These are phyloP conservation scores for Oreortyx pictus DNA, from an alignment of 2,797 vertebrate genomes.

Conservation along the genomic window DNA sequence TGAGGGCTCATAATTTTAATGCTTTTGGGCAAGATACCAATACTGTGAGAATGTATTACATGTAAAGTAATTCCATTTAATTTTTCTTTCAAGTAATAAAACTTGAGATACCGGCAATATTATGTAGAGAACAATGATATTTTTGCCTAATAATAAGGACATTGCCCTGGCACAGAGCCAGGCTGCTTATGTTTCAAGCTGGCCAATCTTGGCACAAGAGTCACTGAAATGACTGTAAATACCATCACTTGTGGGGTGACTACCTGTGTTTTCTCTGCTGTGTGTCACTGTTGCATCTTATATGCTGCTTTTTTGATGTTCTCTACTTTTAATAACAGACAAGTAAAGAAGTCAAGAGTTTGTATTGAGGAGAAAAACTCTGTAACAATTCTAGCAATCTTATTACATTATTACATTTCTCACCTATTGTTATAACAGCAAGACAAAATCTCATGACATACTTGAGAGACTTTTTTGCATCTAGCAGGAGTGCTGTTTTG, in stretches of 20 bases:
- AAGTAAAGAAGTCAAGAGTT: background rate
- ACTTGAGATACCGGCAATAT: constrained; percentile 1
- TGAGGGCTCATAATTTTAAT: background rate
- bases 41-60: background rate
- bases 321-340: background rate
- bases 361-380: background rate
- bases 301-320: background rate
- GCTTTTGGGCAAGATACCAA: background rate
- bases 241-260: rapidly evolving
- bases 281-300: background rate
- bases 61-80: background rate
- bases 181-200: background rate
- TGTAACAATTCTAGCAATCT: background rate
- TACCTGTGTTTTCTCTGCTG: background rate
- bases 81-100: constrained; percentile 24
- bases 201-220: rapidly evolving
- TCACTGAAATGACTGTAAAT: background rate
- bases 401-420: background rate
- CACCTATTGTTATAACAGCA: background rate
- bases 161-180: background rate
- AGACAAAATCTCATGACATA: background rate
- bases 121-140: background rate
- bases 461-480: background rate
- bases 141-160: background rate
- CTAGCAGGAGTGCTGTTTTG: background rate